Evolutionary conservation across 1,140 invertebrate species (phyloP).

Genomic region (Listronotus oregonensis): DNA sequence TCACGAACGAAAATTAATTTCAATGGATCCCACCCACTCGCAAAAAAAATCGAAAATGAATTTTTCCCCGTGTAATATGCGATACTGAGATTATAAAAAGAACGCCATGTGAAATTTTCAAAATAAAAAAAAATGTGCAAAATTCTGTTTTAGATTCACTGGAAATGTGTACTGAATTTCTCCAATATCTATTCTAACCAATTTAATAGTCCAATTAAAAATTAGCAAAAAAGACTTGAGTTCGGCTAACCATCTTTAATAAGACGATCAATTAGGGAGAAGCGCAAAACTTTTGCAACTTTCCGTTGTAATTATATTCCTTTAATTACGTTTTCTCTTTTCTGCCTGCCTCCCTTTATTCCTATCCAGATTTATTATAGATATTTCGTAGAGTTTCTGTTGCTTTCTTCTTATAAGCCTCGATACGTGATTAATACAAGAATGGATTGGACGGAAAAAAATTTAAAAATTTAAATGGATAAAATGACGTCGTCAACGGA

Average conservation of each 20-base stretch:
- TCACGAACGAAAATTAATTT: too few relatives aligned
- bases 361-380: slow-evolving; percentile 46
- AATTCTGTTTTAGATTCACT: too few relatives aligned
- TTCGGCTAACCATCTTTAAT: slow-evolving; percentile 56
- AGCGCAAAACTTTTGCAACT: slow-evolving; percentile 54
- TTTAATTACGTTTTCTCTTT: slow-evolving; percentile 49
- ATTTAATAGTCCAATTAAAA: slow-evolving; percentile 20
- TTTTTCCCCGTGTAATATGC: too few relatives aligned
- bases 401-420: slow-evolving; percentile 15
- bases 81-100: too few relatives aligned
- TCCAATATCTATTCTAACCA: slow-evolving; percentile 1
- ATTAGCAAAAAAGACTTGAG: slow-evolving; percentile 48
- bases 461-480: not conserved
- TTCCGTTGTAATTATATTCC: slow-evolving; percentile 55
- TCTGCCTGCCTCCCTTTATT: slow-evolving; percentile 42
- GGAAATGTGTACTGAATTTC: too few relatives aligned
- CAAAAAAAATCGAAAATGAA: too few relatives aligned
- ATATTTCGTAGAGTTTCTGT: slow-evolving; percentile 41
- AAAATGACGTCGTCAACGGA: too few relatives aligned
- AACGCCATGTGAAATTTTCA: too few relatives aligned
- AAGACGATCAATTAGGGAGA: slow-evolving; percentile 57
- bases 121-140: too few relatives aligned
- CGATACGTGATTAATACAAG: slow-evolving; percentile 33
- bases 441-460: not conserved
- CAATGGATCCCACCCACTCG: too few relatives aligned